Percentiles rank a stretch among this genome's conserved stretches.
Evolutionary conservation across 30 jellyfish, hydroid and myxozoan species (phyloP).

Genomic region (Cassiopea andromeda): DNA sequence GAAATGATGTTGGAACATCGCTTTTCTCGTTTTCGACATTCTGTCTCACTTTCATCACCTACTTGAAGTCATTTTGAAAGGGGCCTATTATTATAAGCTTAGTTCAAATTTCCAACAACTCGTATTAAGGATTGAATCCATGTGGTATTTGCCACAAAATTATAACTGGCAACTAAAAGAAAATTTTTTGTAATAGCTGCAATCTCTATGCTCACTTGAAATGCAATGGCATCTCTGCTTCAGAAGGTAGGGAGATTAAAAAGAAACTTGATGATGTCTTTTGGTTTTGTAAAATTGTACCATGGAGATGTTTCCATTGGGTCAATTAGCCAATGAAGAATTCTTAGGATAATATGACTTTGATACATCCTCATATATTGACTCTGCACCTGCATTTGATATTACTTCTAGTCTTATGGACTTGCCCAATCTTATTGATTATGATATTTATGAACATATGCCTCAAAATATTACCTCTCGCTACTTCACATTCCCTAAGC

Average conservation of each 20-base stretch:
- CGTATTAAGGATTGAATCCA: slow-evolving; percentile 2
- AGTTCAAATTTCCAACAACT: not conserved
- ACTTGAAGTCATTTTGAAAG: too few species aligned
- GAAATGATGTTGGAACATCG: too few species aligned
- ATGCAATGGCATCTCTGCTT: slow-evolving; percentile 41
- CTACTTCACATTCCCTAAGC: slow-evolving; percentile 43
- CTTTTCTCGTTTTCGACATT: too few species aligned
- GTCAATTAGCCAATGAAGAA: slow-evolving; percentile 33
- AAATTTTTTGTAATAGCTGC: slow-evolving; percentile 31
- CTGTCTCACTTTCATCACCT: too few species aligned
- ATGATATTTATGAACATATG: slow-evolving; percentile 46
- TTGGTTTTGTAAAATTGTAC: slow-evolving; percentile 47
- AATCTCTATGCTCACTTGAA: slow-evolving; percentile 27
- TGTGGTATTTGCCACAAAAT: slow-evolving; percentile 64
- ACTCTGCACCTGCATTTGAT: not conserved
- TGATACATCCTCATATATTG: not conserved
- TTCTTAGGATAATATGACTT: slow-evolving; percentile 20
- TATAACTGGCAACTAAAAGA: slow-evolving; percentile 31
- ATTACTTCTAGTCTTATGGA: slow-evolving; percentile 11
- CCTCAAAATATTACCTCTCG: slow-evolving; percentile 42
- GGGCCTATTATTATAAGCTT: not conserved
- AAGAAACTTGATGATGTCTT: slow-evolving; percentile 35
- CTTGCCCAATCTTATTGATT: slow-evolving; percentile 47
- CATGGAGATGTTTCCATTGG: slow-evolving; percentile 34
- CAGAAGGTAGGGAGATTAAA: slow-evolving; percentile 41